Evolutionary conservation across 2,113 vertebrate species (phyloP).

Genomic region (Chelonoidis abingdonii): DNA sequence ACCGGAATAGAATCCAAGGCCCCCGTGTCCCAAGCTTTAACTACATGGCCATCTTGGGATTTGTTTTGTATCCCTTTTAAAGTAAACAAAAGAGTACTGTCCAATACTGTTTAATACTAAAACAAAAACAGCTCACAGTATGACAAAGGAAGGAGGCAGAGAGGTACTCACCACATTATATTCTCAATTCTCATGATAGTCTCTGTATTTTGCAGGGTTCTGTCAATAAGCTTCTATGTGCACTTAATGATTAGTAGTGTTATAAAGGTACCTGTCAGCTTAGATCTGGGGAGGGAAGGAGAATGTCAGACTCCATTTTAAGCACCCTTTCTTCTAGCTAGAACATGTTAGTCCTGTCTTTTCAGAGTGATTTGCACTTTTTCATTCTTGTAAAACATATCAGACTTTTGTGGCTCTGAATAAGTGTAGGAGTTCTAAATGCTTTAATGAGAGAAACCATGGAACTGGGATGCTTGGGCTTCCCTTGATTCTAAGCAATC

Average conservation of each 20-base stretch:
- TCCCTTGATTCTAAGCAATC: background rate
- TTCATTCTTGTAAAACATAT: background rate
- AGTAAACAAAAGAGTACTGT: constrained; percentile 9
- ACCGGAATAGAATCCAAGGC: constrained; percentile 47
- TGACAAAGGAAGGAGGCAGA: background rate
- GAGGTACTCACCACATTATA: background rate
- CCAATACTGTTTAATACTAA: background rate
- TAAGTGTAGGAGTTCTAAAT: background rate
- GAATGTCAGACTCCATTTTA: background rate
- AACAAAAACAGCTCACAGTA: background rate
- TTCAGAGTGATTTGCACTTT: background rate
- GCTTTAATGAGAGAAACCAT: background rate
- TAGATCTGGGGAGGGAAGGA: accelerated
- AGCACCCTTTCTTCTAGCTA: background rate
- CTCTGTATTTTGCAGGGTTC: background rate
- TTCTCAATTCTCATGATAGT: background rate
- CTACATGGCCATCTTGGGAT: background rate
- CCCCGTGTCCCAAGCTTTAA: background rate
- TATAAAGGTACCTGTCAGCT: background rate
- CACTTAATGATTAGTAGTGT: background rate
- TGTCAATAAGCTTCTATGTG: background rate
- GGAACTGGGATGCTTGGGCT: background rate
- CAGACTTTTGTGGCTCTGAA: background rate
- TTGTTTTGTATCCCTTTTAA: background rate
- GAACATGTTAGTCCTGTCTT: background rate